Evolutionary conservation across 2,888 invertebrate species (phyloP), one percentile per base, ranked within the genome.

Genomic region (Drosophila prolongata): DNA sequence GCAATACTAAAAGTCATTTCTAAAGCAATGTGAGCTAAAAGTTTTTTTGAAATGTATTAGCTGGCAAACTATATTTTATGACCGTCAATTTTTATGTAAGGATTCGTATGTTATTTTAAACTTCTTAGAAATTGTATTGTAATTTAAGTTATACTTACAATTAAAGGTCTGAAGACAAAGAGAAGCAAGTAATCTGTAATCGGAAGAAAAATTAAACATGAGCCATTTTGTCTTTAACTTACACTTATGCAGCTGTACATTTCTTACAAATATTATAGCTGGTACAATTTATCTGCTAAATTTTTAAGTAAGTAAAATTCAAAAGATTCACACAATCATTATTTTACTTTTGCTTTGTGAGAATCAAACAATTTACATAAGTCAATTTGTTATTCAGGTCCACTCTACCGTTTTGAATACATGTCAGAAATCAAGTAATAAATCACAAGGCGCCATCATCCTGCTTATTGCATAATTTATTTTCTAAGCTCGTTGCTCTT

Each of bases 401-500:
- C 6, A n/a, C 6, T 14, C 46, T n/a, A 56, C 66, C 54, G 64
- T 72, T 60, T 44, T 58, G 73, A 74, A 74, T 79, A 60, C 67
- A 77, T 72, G 86, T 83, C 82, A 85, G 85, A 82, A 87, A 78
- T 82, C 80, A 78, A 71, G 71, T 72, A 85, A 83, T 83, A 83
- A 83, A 83, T 83, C 88, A 87, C 71, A 69, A 55, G 50, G 52
- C 40, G 50, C 40, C 40, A 58, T 47, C 47, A 42, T 56, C 61
- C 52, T 52, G 34, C 54, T 61, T 60, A 60, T 44, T 27, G 66
- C 58, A 85, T 79, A 84, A 82, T 82, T 82, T 85, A 87, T 85
- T 75, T 80, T 73, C 85, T 77, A 87, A 77, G 82, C 76, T 42
- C 43, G 40, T 5, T 53, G 54, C 66, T 50, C 58, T 67, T 64